phyloP scores from a whole-genome alignment of 1,140 invertebrate species.

The Scaptomyza pallida region DNA sequence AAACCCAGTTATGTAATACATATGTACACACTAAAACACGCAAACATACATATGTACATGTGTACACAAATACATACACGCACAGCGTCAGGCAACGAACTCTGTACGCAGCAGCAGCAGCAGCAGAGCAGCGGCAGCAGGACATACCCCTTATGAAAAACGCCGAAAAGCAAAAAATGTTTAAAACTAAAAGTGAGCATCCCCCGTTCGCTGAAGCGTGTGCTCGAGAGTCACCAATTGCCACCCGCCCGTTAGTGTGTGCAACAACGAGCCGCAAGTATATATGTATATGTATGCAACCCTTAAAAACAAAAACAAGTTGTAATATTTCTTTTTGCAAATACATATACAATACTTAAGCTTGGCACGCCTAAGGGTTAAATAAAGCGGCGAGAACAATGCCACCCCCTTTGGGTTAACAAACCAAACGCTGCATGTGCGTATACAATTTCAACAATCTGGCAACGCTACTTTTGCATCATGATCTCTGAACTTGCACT shows the following conservation, averaged over 20 bases:
- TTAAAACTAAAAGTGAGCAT: constrained; percentile 68
- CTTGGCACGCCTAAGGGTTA: constrained; percentile 62
- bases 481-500: constrained; percentile 44
- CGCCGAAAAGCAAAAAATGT: constrained; percentile 29
- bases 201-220: constrained; percentile 6
- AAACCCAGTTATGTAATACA: constrained; percentile 77
- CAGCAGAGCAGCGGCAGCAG: constrained; percentile 20
- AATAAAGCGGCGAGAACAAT: constrained; percentile 44
- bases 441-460: constrained; percentile 32
- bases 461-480: constrained; percentile 46
- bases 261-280: constrained; percentile 2
- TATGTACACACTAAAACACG: constrained; percentile 7
- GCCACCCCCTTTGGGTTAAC: constrained; percentile 58
- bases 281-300: constrained; percentile 28
- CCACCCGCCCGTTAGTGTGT: constrained; percentile 20
- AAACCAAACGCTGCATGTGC: constrained; percentile 14
- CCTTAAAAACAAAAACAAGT: constrained; percentile 65
- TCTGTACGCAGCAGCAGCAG: constrained; percentile 22
- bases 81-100: constrained; percentile 36
- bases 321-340: constrained; percentile 69
- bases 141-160: constrained; percentile 40
- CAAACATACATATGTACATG: constrained; percentile 10
- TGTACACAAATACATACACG: constrained; percentile 8
- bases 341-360: constrained; percentile 23
- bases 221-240: not conserved